A percentile compares a stretch with the other conserved stretches of the same genome.
phyloP scores from a whole-genome alignment of 64 coral and sea anemone species.

The Platygyra sinensis region DNA sequence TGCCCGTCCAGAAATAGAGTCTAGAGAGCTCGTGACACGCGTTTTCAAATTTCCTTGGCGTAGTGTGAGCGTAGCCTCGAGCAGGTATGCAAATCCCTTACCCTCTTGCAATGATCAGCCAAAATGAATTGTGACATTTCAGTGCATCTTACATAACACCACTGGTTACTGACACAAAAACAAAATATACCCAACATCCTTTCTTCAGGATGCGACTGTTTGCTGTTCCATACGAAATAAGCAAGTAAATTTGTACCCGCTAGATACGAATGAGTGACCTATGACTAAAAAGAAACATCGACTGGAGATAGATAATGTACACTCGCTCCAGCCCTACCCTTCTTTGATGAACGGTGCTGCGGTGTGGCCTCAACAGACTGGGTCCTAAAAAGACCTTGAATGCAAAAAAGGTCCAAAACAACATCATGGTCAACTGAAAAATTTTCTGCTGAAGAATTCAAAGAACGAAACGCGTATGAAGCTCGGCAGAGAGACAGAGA shows the following conservation, averaged over 20 bases:
- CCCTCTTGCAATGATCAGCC: no score
- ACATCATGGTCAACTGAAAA: background rate
- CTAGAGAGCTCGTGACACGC: no score
- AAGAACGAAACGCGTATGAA: background rate
- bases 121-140: no score
- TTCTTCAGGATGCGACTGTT: background rate
- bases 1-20: no score
- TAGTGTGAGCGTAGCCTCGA: no score
- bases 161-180: no score
- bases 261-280: background rate
- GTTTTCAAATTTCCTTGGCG: no score
- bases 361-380: constrained; percentile 4
- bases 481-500: background rate
- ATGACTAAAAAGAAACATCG: background rate
- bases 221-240: background rate
- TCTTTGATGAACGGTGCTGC: background rate
- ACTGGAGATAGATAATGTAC: background rate
- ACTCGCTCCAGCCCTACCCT: constrained; percentile 27
- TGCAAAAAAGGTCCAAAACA: constrained; percentile 8
- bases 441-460: background rate
- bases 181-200: no score
- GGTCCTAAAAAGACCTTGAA: constrained; percentile 41
- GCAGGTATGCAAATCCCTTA: no score
- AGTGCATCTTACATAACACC: no score
- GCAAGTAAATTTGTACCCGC: background rate